Evolutionary conservation across 2,888 invertebrate species (phyloP), one percentile per base, ranked within the genome.

Genomic region (Tethea ocularis): DNA sequence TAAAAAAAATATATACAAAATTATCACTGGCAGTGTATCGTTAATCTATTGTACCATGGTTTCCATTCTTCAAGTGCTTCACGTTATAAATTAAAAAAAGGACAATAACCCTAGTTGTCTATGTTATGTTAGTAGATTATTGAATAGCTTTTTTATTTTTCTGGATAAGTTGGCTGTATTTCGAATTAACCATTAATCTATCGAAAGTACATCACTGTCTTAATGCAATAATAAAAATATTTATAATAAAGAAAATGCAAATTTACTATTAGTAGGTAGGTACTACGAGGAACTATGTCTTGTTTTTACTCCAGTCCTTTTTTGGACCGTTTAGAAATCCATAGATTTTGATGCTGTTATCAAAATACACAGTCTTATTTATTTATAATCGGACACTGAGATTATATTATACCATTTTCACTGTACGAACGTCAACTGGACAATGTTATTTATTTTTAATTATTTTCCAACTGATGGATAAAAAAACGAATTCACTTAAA

Each of bases 251-350:
- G 84, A 89, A 87, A 92, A 92, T 92, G 91, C 92, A 92, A 88
- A 89, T 88, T 90, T 91, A 89, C 90, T 91, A 90, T 90, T 86
- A 88, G 88, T 92, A 92, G 91, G 91, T 92, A 93, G 91, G 91
- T 92, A 93, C 93, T 91, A 91, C 90, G 87, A 93, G 93, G 93
- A 93, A 93, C 93, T 93, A 90, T 92, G 77, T 88, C 83, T 88
- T 92, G 91, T 75, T 86, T 77, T 78, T 67, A 77, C 80, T 77
- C 82, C 79, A 79, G 77, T 80, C 83, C 82, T 69, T 77, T 80
- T 78, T 76, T 60, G 73, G 80, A 84, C 83, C 77, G 66, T 81
- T 74, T 76, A 78, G 80, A 72, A 78, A 77, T 75, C n/a, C 79
- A 82, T 84, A 86, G 83, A 82, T 81, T 81, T 87, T 88, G 91